Conservation (phyloP, 2,888 invertebrate species). For the Drosophila seclusa region DNA sequence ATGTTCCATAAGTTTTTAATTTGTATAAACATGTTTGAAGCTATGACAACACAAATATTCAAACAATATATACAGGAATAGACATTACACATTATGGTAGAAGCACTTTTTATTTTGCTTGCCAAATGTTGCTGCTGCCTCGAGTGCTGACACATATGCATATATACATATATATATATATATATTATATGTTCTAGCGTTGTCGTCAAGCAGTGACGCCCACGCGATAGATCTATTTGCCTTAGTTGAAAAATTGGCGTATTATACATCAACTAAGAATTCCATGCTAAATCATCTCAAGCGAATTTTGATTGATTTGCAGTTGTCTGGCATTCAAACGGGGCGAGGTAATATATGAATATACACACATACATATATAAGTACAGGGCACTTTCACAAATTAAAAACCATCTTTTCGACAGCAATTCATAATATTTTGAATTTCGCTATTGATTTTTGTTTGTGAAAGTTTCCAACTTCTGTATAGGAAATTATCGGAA, state of each 20-base stretch:
- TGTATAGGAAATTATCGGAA: background rate
- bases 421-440: background rate
- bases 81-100: slow-evolving; percentile 25
- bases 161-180: background rate
- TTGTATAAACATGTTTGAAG: slow-evolving; percentile 38
- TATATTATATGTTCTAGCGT: slow-evolving; percentile 30
- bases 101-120: slow-evolving; percentile 37
- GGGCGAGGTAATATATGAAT: slow-evolving; percentile 6
- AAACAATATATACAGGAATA: slow-evolving; percentile 20
- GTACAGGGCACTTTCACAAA: background rate
- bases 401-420: background rate
- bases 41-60: slow-evolving; percentile 45
- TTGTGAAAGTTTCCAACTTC: background rate
- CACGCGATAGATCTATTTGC: slow-evolving; percentile 62
- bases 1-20: slow-evolving; percentile 26
- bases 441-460: background rate
- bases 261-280: slow-evolving; percentile 68
- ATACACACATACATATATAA: slow-evolving; percentile 18
- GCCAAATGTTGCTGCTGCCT: slow-evolving; percentile 26
- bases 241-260: slow-evolving; percentile 66
- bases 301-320: slow-evolving; percentile 71
- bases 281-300: slow-evolving; percentile 71
- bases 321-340: slow-evolving; percentile 22
- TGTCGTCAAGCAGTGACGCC: slow-evolving; percentile 62
- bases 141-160: slow-evolving; percentile 33